Base-by-base conservation (phyloP, 2,888 invertebrate species). In the Villa cingulata region DNA sequence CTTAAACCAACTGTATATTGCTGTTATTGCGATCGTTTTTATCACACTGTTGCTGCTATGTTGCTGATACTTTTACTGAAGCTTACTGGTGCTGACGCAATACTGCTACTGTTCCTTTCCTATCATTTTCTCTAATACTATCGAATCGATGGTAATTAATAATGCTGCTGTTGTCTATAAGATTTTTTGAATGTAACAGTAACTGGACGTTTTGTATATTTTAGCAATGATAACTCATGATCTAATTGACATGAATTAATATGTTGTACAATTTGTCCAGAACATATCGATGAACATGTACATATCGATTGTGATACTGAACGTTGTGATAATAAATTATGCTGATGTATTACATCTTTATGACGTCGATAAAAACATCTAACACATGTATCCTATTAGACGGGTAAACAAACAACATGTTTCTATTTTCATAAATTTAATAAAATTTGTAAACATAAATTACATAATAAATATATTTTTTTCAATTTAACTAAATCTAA, bases 351-450 rank as follows among this genome's bases (percentile, higher is more conserved):
- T 34, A 18, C 19, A 15, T 18, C 19, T 37, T 29, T 9, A 20
- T 43, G 39, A 19, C 45, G 41, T 2, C 46, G 45, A 32, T 45
- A 43, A 17, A 48, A n/a, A 17, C 46, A 52, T 9, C 43, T 36
- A 9, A 46, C 23, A 43, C 52, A 52, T 27, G 52, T 48, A 29
- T 45, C 49, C 52, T 52, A 52, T 43, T 40, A 48, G 43, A 43
- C 40, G 49, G 34, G 48, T 45, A 37, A 52, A 41, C 52, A 52
- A 48, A 51, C 51, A 40, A 52, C 52, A 49, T 52, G 52, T 48
- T 48, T 49, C 52, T 52, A 52, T n/a, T n/a, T n/a, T n/a, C n/a
- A n/a, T n/a, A n/a, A n/a, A n/a, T n/a, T n/a, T n/a, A n/a, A n/a
- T n/a, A n/a, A n/a, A n/a, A n/a, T n/a, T n/a, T n/a, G n/a, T n/a